Evolutionary conservation across 1,140 invertebrate genomes (phyloP).

Genomic region (Bombus ignitus): DNA sequence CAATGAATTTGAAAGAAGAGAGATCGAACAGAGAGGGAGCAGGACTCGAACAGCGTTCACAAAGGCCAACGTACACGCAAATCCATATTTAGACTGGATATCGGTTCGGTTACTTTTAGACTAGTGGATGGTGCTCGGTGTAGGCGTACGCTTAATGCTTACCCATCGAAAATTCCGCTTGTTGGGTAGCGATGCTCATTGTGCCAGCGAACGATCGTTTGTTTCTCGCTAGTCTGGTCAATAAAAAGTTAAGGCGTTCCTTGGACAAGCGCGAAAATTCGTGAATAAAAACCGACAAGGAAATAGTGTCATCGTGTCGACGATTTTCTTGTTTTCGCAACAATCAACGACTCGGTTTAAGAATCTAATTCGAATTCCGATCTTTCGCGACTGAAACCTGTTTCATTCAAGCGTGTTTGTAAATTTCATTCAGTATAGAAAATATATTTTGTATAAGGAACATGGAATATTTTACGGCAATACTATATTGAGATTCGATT

Average conservation of each 20-base stretch:
- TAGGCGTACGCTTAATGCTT: slow-evolving; percentile 12
- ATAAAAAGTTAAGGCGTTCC: background rate
- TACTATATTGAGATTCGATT: no score
- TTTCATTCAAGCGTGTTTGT: no score
- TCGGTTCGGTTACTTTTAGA: slow-evolving; percentile 50
- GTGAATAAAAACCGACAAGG: background rate
- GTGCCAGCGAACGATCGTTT: background rate
- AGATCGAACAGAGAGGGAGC: background rate
- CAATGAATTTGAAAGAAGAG: background rate
- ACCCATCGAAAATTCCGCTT: slow-evolving; percentile 19
- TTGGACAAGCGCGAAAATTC: background rate
- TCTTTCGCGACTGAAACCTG: no score
- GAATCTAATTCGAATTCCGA: no score
- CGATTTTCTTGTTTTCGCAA: no score
- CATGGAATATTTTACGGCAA: no score
- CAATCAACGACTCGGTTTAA: no score
- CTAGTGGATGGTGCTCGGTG: slow-evolving; percentile 26
- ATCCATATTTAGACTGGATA: slow-evolving; percentile 57
- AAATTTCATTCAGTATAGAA: no score
- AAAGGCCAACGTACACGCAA: slow-evolving; percentile 43
- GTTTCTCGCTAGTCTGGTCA: background rate
- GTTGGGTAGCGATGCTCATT: slow-evolving; percentile 18
- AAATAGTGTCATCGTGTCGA: background rate
- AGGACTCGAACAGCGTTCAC: background rate
- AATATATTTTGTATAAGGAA: no score